Conservation (phyloP, 2,113 vertebrate genomes). For the Phoenicopterus ruber region DNA sequence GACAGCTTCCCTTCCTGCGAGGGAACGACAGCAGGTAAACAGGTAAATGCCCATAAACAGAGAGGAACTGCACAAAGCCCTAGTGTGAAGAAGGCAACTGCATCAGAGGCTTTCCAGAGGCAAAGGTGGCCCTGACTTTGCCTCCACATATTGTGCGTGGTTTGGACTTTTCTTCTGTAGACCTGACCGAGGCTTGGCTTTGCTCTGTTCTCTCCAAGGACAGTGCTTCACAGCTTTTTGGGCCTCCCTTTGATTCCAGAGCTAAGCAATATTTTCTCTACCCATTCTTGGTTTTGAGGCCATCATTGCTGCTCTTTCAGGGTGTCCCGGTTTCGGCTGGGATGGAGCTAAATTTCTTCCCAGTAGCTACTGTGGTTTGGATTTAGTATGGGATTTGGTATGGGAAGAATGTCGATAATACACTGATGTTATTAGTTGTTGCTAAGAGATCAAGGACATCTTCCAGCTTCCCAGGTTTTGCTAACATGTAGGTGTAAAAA, state of each 20-base stretch:
- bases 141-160: no score
- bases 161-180: not conserved
- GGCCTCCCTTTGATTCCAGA: not conserved
- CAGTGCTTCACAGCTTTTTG: not conserved
- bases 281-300: not conserved
- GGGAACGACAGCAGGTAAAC: not conserved
- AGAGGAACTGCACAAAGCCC: not conserved
- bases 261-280: not conserved
- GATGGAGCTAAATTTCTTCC: no score
- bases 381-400: no score
- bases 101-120: not conserved
- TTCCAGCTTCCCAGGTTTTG: no score
- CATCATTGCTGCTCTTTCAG: not conserved
- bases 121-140: not conserved
- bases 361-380: no score
- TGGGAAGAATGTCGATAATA: no score
- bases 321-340: no score
- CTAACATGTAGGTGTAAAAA: no score
- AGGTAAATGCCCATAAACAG: not conserved
- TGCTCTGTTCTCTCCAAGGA: not conserved
- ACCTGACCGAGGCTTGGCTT: not conserved
- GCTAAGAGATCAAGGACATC: no score
- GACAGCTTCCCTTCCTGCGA: not conserved
- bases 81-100: fast-evolving
- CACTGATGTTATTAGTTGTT: no score